Percentiles rank a stretch among this genome's conserved stretches.
Conservation (phyloP, 2,888 invertebrate genomes). For the Metalampra italica region DNA sequence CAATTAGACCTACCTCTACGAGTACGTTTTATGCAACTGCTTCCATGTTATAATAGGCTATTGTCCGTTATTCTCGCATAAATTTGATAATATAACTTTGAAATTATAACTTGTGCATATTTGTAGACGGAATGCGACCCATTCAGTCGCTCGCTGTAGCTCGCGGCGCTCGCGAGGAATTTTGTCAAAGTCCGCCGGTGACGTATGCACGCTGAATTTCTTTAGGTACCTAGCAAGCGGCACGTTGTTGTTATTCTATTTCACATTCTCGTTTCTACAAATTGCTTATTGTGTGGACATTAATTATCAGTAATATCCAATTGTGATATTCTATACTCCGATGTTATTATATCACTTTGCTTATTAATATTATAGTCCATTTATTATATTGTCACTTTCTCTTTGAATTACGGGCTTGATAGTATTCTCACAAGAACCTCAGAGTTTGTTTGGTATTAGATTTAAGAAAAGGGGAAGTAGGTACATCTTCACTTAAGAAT, state of each 20-base stretch:
- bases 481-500: too few species aligned
- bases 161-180: conserved; percentile 38
- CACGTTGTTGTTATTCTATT: conserved; percentile 22
- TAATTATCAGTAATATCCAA: neutral
- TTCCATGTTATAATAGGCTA: too few species aligned
- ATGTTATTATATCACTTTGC: too few species aligned
- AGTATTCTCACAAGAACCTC: too few species aligned
- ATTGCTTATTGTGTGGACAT: conserved; percentile 9
- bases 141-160: conserved; percentile 35
- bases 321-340: too few species aligned
- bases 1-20: too few species aligned
- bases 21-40: too few species aligned
- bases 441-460: too few species aligned
- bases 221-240: conserved; percentile 21
- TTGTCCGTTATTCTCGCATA: neutral
- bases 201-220: conserved; percentile 30
- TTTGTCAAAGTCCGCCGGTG: conserved; percentile 48
- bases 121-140: conserved; percentile 45
- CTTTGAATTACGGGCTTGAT: too few species aligned
- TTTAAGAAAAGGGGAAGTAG: too few species aligned
- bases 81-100: conserved; percentile 15
- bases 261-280: conserved; percentile 12
- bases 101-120: conserved; percentile 53
- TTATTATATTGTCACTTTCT: too few species aligned
- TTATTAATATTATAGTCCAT: too few species aligned